These are phyloP conservation scores for Himalopsyche kuldschensis DNA, from an alignment of 2,888 invertebrate species.

Conservation along the genomic window DNA sequence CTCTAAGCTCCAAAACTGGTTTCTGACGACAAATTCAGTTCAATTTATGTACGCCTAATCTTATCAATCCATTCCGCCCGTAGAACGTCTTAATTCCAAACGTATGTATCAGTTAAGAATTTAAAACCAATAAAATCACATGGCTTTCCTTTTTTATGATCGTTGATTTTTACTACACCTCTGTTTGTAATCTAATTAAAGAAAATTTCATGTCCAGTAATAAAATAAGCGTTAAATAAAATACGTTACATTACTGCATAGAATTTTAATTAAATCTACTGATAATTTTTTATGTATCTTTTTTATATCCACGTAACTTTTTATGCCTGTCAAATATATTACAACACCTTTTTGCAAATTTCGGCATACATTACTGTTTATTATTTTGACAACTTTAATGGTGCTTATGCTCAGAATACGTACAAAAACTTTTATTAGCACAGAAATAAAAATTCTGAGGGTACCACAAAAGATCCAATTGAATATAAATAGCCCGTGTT, in stretches of 20 bases:
- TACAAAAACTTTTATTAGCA: neutral
- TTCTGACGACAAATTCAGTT: neutral
- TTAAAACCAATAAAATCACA: neutral
- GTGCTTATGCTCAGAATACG: too few species aligned
- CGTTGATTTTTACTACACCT: neutral
- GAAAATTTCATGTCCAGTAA: neutral
- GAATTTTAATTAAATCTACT: neutral
- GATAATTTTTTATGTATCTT: neutral
- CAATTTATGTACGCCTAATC: neutral
- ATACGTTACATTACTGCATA: neutral
- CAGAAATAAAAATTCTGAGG: neutral
- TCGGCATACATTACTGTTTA: too few species aligned
- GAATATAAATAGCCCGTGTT: neutral
- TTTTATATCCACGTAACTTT: neutral
- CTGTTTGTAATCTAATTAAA: neutral
- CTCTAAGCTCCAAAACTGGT: neutral
- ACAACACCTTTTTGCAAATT: too few species aligned
- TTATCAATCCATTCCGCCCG: neutral
- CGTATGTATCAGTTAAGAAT: neutral
- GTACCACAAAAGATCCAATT: neutral
- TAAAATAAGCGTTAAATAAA: neutral
- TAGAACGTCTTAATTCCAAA: neutral
- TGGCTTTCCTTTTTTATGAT: neutral
- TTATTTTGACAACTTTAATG: too few species aligned
- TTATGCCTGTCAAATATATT: too few species aligned